A percentile compares a stretch with the other conserved stretches of the same genome.
Conservation (phyloP, 1,140 invertebrate genomes). For the Drosophila littoralis region DNA sequence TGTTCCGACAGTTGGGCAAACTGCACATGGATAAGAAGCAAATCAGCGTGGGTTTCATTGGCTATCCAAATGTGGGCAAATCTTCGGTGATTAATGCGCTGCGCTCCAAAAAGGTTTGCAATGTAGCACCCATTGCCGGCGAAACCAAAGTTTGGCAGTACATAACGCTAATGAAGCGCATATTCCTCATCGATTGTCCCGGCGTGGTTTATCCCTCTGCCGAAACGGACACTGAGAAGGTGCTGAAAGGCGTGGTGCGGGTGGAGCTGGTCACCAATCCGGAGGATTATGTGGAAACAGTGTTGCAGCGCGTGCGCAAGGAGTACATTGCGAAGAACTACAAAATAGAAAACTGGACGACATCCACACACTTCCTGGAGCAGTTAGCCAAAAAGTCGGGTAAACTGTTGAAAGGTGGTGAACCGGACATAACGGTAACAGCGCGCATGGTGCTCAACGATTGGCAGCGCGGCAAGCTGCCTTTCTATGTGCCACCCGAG, state of each 20-base stretch:
- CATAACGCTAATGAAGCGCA: conserved; percentile 98
- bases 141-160: conserved; percentile 99
- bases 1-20: conserved; percentile 98
- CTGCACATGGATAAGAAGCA: conserved; percentile 98
- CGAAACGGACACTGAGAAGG: conserved; percentile 97
- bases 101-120: conserved; percentile 97
- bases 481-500: conserved; percentile 95
- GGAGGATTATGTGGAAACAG: conserved; percentile 95
- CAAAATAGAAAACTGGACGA: conserved; percentile 91
- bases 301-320: conserved; percentile 94
- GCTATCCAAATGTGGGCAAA: conserved; percentile 99
- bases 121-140: conserved; percentile 99
- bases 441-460: conserved; percentile 99
- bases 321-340: conserved; percentile 98
- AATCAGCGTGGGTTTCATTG: conserved; percentile 99
- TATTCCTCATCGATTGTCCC: conserved; percentile 99
- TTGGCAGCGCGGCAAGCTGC: conserved; percentile 98
- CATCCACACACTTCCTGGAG: conserved; percentile 95
- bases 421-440: conserved; percentile 95
- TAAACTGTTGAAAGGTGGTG: conserved; percentile 97
- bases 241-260: conserved; percentile 97
- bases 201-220: conserved; percentile 98
- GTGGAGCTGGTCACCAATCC: conserved; percentile 97
- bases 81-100: conserved; percentile 99
- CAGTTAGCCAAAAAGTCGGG: conserved; percentile 94